Base-by-base conservation (phyloP, 2,888 invertebrate genomes). In the Melanophora roralis region DNA sequence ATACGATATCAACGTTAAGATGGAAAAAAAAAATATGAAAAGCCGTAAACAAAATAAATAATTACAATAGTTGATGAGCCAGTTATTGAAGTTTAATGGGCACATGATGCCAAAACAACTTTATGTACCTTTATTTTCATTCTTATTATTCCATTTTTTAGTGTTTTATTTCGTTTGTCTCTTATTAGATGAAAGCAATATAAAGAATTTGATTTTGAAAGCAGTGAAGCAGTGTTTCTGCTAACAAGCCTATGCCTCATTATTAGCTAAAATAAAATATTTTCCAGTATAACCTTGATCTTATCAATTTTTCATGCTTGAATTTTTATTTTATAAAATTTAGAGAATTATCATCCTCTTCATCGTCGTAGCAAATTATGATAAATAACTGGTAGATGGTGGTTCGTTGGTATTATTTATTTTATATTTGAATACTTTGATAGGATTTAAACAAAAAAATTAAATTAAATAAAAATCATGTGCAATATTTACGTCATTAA, bases 401-500 rank as follows among this genome's bases (percentile, higher is more conserved):
- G 11, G 14, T n/a, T 43, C 1, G 14, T 32, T 12, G 8, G 47
- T 59, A n/a, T 6, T 23, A 12, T 27, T 36, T 23, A 60, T 43
- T 60, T 60, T 9, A 23, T 57, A 77, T 71, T 77, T 71, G 51
- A 77, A 77, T 77, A 71, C 69, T 59, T 77, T 77, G 69, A 71
- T 77, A 69, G 69, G 76, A 69, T 77, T 77, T 77, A n/a, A 60
- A 34, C 11, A 64, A 45, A 45, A 53, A 3, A 27, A 27, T 60
- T 14, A 14, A 27, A 60, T 27, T 1, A 53, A 62, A 47, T 27
- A 12, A 9, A 36, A 49, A 45, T 62, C 80, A 80, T 80, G 68
- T 80, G 80, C 76, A 80, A 57, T 68, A 69, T 73, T 73, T 76
- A 73, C 72, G 62, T 80, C 76, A 80, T 80, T 80, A 80, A 72